Evolutionary conservation across 2,797 vertebrate species (phyloP).

Genomic region (Myioborus miniatus): DNA sequence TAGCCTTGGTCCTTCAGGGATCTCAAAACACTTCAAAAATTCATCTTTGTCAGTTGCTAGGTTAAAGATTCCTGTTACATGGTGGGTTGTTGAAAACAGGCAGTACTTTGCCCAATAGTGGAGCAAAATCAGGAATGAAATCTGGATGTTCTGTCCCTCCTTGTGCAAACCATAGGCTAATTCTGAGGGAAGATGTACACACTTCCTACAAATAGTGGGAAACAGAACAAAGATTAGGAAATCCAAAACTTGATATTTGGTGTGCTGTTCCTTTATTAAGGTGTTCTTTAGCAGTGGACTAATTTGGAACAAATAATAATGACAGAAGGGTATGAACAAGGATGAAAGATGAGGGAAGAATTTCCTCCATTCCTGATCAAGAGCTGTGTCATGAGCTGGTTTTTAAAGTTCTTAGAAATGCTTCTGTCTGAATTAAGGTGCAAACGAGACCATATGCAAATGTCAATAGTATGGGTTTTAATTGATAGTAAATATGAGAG

Average conservation of each 20-base stretch:
- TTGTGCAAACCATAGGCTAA: background rate
- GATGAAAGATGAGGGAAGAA: too few species aligned
- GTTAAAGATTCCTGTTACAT: background rate
- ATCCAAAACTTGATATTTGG: background rate
- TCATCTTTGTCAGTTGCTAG: background rate
- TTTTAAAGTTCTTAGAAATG: too few species aligned
- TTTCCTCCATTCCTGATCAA: too few species aligned
- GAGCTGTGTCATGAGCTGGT: too few species aligned
- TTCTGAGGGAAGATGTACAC: background rate
- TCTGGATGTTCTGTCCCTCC: background rate
- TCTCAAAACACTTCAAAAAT: background rate
- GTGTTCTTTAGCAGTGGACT: background rate
- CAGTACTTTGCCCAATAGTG: background rate
- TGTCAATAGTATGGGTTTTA: background rate
- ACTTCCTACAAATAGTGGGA: background rate
- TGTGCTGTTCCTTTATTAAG: background rate
- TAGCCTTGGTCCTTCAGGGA: background rate
- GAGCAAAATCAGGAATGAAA: background rate
- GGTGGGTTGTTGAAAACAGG: background rate
- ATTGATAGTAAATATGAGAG: background rate
- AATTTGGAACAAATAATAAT: too few species aligned
- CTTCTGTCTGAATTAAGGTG: background rate
- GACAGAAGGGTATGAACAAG: too few species aligned
- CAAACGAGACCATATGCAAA: background rate
- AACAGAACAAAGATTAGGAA: background rate